Evolutionary conservation across 2,888 invertebrate species (phyloP), one percentile per base, ranked within the genome.

Genomic region (Acrobasis consociella): DNA sequence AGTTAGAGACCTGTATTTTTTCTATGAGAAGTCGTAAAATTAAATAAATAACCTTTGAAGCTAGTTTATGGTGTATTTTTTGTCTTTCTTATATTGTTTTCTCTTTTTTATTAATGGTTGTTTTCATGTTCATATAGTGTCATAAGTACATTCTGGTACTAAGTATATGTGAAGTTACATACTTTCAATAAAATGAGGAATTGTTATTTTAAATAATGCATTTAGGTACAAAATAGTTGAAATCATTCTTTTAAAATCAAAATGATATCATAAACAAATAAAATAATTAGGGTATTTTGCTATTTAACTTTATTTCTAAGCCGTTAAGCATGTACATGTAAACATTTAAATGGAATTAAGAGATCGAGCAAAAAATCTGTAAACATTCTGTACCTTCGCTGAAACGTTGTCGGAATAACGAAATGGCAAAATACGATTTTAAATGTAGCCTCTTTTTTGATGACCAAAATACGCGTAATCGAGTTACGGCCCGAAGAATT

Each of bases 401-500:
- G 38, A 59, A 49, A 49, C 31, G 31, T 59, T 50, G 10, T 49
- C 22, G 37, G 22, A 22, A 51, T 49, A 49, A 38, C 16, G 50
- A 37, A 60, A 51, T 38, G 38, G 39, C 13, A 50, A 38, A 51
- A 60, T 22, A 51, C 58, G 51, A 7, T 50, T 51, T 39, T 51
- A 37, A 58, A 60, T n/a, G 17, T 13, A 50, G 31, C 51, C 55
- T 60, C 15, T 55, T 65, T 65, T 65, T 49, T 58, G 60, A 60
- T 62, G 64, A 60, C 49, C 64, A 53, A 62, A 58, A 58, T 65
- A 31, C 31, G 49, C 52, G 55, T 70, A 73, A 72, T 66, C 56
- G 60, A 71, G 65, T 73, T 70, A 68, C 65, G 56, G 42, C 53
- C 64, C 62, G 64, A 66, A 69, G 63, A 63, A 66, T 65, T 67